Conservation (phyloP, 2,797 vertebrate genomes). For the Rhinogobio ventralis region DNA sequence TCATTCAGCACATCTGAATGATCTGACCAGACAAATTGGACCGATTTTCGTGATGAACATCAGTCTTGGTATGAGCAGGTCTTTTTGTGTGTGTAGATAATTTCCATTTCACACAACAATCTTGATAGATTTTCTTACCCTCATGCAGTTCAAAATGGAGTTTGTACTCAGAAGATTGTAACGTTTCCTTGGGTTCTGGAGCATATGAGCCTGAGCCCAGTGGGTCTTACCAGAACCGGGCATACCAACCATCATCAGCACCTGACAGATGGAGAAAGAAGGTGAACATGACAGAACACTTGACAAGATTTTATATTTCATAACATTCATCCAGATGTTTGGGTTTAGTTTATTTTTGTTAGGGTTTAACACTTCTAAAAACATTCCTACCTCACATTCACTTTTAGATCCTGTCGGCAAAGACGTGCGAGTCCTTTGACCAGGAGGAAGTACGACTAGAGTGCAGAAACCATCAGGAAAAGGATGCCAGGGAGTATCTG, state of each 20-base stretch:
- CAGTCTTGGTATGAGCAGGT: not conserved
- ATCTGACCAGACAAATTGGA: not conserved
- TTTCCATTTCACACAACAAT: not conserved
- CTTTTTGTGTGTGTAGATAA: not conserved
- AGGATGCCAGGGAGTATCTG: slow-evolving; percentile 80
- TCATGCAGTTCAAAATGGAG: slow-evolving; percentile 83
- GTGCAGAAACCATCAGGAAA: slow-evolving; percentile 76
- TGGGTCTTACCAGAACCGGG: slow-evolving; percentile 89
- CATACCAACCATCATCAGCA: slow-evolving; percentile 90
- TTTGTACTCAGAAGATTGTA: slow-evolving; percentile 85
- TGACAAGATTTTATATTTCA: not conserved
- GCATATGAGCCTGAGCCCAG: slow-evolving; percentile 82
- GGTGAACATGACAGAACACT: not conserved
- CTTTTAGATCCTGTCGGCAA: slow-evolving; percentile 72
- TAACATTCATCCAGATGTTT: not conserved
- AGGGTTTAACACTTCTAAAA: not conserved
- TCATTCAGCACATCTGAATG: not conserved
- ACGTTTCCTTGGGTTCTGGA: slow-evolving; percentile 82
- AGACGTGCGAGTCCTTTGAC: slow-evolving; percentile 69
- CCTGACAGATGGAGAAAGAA: slow-evolving; percentile 67
- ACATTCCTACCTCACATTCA: slow-evolving; percentile 81
- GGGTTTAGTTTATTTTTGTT: not conserved
- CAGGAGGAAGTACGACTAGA: slow-evolving; percentile 73
- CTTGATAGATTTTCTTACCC: slow-evolving; percentile 70
- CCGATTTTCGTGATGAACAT: not conserved